phyloP scores from a whole-genome alignment of 2,797 vertebrate genomes.

The Myoxocephalus aenaeus region DNA sequence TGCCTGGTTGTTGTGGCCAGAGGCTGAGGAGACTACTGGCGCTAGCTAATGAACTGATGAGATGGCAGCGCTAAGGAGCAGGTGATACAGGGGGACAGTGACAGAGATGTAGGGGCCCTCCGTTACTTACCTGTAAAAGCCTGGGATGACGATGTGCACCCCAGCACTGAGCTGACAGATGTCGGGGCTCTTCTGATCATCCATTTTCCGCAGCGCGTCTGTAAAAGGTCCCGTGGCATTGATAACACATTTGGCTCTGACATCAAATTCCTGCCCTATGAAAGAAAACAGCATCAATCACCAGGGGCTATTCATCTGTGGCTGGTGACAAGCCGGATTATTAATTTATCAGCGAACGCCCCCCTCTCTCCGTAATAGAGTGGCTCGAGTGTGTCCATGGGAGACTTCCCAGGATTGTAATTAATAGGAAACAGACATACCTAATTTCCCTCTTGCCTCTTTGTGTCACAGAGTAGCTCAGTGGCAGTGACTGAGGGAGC shows the following conservation, averaged over 20 bases:
- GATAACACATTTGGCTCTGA: slow-evolving; percentile 98
- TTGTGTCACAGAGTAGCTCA: slow-evolving; percentile 83
- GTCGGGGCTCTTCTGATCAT: slow-evolving; percentile 87
- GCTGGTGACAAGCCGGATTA: slow-evolving; percentile 86
- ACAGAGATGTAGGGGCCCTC: slow-evolving; percentile 89
- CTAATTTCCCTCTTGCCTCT: slow-evolving; percentile 88
- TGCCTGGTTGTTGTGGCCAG: slow-evolving; percentile 72
- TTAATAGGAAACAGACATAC: slow-evolving; percentile 91
- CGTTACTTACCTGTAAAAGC: slow-evolving; percentile 96
- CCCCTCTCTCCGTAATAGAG: slow-evolving; percentile 85
- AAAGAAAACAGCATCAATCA: slow-evolving; percentile 94
- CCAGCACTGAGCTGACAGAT: slow-evolving; percentile 96
- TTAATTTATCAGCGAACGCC: slow-evolving; percentile 89
- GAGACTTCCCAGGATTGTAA: slow-evolving; percentile 89
- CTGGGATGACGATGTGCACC: slow-evolving; percentile 94
- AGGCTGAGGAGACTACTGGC: slow-evolving; percentile 54
- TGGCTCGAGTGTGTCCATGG: slow-evolving; percentile 83
- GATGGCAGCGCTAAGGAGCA: slow-evolving; percentile 71
- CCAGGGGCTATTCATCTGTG: slow-evolving; percentile 86
- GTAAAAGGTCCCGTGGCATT: slow-evolving; percentile 99
- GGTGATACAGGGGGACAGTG: slow-evolving; percentile 77
- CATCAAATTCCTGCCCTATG: slow-evolving; percentile 96
- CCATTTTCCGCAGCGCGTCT: slow-evolving; percentile 94
- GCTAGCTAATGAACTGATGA: slow-evolving; percentile 79
- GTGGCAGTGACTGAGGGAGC: slow-evolving; percentile 80